Conservation (phyloP, 2,888 invertebrate genomes). For the Morpho deidamia region DNA sequence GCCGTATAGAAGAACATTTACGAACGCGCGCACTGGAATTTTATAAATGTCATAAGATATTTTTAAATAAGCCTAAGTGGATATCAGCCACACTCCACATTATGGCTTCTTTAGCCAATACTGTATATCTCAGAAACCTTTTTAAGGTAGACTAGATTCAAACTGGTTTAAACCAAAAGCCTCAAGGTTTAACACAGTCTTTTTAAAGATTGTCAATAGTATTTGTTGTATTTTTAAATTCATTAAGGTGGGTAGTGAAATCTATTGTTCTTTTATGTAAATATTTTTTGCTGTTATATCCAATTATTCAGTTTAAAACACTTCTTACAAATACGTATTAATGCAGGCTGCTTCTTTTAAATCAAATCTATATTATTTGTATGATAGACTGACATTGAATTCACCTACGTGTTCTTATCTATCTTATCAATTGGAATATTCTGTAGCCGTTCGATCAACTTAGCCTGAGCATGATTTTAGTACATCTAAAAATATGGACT, state of each 20-base stretch:
- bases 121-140: constrained; percentile 12
- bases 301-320: constrained; percentile 1
- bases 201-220: too few relatives aligned
- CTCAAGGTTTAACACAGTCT: too few relatives aligned
- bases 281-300: too few relatives aligned
- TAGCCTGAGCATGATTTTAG: not conserved
- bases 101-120: constrained; percentile 16
- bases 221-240: too few relatives aligned
- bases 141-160: too few relatives aligned
- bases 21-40: too few relatives aligned
- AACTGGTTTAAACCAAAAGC: too few relatives aligned
- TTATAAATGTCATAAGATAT: too few relatives aligned
- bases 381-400: constrained; percentile 22
- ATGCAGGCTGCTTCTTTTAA: not conserved
- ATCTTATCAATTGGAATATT: constrained; percentile 22
- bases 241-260: too few relatives aligned
- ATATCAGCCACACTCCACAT: not conserved
- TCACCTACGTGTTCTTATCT: constrained; percentile 22
- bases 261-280: too few relatives aligned
- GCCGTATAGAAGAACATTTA: too few relatives aligned
- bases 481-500: constrained; percentile 8
- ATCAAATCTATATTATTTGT: constrained; percentile 2
- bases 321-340: constrained; percentile 1
- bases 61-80: too few relatives aligned
- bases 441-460: constrained; percentile 9